These are phyloP conservation scores for Calameuta pallipes DNA, from an alignment of 2,888 invertebrate genomes.

Conservation along the genomic window DNA sequence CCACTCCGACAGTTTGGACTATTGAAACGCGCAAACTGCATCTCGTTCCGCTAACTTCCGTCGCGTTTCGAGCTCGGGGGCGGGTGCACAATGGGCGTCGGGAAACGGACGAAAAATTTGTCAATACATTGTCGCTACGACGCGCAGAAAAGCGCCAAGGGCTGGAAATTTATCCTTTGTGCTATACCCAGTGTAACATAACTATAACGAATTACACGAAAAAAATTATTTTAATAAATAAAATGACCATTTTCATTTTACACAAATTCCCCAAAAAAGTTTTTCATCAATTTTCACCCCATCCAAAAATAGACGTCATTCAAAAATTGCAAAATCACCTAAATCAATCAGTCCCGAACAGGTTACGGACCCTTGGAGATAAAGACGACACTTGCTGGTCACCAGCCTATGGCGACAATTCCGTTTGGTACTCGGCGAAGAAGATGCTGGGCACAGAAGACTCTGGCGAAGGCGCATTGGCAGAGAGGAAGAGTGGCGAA, in stretches of 20 bases:
- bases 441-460: not conserved
- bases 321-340: too few species aligned
- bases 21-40: conserved; percentile 14
- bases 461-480: too few species aligned
- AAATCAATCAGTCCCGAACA: too few species aligned
- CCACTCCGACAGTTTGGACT: conserved; percentile 11
- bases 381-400: conserved; percentile 14
- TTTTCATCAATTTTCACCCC: too few species aligned
- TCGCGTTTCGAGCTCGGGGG: not conserved
- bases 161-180: conserved; percentile 13
- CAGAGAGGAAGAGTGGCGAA: conserved; percentile 32
- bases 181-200: too few species aligned
- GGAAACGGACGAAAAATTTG: not conserved
- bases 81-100: not conserved
- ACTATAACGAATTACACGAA: too few species aligned
- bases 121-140: conserved; percentile 2
- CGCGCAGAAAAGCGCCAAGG: conserved; percentile 18
- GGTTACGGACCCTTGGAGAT: too few species aligned
- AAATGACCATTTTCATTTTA: too few species aligned
- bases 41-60: conserved; percentile 13
- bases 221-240: too few species aligned
- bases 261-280: too few species aligned
- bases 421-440: conserved; percentile 49
- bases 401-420: conserved; percentile 50
- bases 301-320: too few species aligned